These are phyloP conservation scores for Procambarus clarkii DNA, from an alignment of 1,140 invertebrate species.

Conservation along the genomic window DNA sequence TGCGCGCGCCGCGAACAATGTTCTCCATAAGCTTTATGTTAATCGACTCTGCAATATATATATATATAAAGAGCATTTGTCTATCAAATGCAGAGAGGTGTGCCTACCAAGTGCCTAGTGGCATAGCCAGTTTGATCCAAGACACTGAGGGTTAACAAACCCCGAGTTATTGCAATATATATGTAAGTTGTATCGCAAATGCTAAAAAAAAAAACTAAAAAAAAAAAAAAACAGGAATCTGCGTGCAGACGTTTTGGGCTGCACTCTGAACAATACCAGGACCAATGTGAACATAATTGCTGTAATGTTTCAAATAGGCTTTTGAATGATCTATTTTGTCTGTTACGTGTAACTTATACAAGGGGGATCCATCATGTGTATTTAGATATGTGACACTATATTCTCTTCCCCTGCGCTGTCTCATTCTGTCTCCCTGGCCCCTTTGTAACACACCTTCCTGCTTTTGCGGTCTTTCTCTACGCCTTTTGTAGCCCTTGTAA, in stretches of 20 bases:
- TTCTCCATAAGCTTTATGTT: not conserved
- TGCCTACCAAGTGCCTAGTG: not conserved
- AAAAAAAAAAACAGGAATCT: too few relatives aligned
- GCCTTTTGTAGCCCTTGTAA: too few relatives aligned
- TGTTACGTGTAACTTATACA: not conserved
- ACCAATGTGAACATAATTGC: not conserved
- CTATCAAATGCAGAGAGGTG: not conserved
- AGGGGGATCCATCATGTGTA: not conserved
- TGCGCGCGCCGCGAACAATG: not conserved
- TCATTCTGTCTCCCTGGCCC: too few relatives aligned
- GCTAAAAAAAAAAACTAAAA: too few relatives aligned
- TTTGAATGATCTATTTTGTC: not conserved
- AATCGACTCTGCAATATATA: slow-evolving; percentile 18
- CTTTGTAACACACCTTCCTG: too few relatives aligned
- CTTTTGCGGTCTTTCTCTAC: too few relatives aligned
- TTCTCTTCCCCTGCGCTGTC: too few relatives aligned
- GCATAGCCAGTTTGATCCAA: not conserved
- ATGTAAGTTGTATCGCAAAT: not conserved
- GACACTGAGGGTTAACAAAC: not conserved
- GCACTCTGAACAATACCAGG: not conserved
- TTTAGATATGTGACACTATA: not conserved
- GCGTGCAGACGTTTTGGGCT: not conserved
- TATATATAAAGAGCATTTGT: not conserved
- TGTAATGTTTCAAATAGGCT: not conserved
- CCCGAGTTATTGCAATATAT: not conserved